A percentile compares a stretch with the other conserved stretches of the same genome.
Evolutionary conservation across 2,797 vertebrate genomes (phyloP).

Genomic region (Varecia variegata): DNA sequence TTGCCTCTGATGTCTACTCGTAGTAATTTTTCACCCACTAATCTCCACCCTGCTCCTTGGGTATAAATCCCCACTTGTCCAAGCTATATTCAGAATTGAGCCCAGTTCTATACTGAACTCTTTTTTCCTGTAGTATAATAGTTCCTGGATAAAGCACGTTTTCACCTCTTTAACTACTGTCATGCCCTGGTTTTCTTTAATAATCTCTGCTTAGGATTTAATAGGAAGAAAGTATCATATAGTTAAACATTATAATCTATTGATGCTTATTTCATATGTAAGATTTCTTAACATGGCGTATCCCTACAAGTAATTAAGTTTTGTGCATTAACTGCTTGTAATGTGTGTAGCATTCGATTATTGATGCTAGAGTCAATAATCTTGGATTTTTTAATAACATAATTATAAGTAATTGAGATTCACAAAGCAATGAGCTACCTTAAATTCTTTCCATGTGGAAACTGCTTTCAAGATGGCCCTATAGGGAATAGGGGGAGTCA

Average conservation of each 20-base stretch:
- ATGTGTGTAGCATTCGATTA: neutral
- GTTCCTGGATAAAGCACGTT: neutral
- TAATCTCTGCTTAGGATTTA: neutral
- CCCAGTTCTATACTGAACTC: neutral
- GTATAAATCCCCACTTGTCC: neutral
- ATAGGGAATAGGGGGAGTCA: neutral
- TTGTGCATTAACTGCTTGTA: neutral
- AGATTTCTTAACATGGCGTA: neutral
- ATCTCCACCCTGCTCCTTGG: neutral
- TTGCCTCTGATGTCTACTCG: neutral
- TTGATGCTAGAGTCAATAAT: neutral
- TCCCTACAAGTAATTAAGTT: neutral
- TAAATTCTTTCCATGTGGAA: constrained; percentile 23
- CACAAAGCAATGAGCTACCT: neutral
- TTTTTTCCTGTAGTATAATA: neutral
- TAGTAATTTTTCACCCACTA: neutral
- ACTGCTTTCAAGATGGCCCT: neutral
- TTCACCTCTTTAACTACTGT: neutral
- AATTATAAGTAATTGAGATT: constrained; percentile 18
- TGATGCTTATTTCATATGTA: neutral
- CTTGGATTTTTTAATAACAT: neutral
- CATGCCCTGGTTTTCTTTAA: neutral
- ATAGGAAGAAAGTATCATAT: neutral
- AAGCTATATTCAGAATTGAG: neutral
- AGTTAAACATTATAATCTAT: neutral